Conservation (phyloP, 1,140 invertebrate species). For the Druon quercuslanigerum region DNA sequence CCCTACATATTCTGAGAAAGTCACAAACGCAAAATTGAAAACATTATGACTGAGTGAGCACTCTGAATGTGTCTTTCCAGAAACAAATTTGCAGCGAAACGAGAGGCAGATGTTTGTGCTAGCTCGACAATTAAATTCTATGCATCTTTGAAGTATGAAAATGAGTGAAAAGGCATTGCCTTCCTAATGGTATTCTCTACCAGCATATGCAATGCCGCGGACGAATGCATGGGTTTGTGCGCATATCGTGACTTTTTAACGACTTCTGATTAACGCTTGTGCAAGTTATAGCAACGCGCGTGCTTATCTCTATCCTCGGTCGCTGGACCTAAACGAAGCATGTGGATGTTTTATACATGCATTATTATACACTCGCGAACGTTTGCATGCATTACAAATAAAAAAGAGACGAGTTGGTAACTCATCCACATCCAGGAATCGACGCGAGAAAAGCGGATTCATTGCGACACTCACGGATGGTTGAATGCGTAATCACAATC, state of each 20-base stretch:
- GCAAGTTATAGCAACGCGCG: constrained; percentile 63
- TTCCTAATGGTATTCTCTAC: constrained; percentile 39
- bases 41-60: not conserved
- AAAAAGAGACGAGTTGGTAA: constrained; percentile 41
- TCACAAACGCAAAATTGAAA: not conserved
- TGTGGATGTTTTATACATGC: constrained; percentile 1
- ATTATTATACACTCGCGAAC: not conserved
- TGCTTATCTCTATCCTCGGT: constrained; percentile 58
- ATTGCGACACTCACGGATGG: not conserved
- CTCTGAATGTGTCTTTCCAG: constrained; percentile 5
- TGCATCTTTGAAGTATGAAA: not conserved
- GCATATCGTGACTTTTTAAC: constrained; percentile 55
- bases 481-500: not conserved
- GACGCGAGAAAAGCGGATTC: not conserved
- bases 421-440: constrained; percentile 32
- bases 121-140: constrained; percentile 16
- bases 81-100: constrained; percentile 9
- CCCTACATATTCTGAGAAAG: no score
- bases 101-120: constrained; percentile 8
- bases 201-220: constrained; percentile 33
- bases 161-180: constrained; percentile 19
- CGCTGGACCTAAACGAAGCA: constrained; percentile 46
- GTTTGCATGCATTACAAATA: not conserved
- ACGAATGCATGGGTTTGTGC: constrained; percentile 4
- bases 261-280: constrained; percentile 63